phyloP scores from a whole-genome alignment of 1,140 invertebrate genomes.

The Cryptotermes secundus region DNA sequence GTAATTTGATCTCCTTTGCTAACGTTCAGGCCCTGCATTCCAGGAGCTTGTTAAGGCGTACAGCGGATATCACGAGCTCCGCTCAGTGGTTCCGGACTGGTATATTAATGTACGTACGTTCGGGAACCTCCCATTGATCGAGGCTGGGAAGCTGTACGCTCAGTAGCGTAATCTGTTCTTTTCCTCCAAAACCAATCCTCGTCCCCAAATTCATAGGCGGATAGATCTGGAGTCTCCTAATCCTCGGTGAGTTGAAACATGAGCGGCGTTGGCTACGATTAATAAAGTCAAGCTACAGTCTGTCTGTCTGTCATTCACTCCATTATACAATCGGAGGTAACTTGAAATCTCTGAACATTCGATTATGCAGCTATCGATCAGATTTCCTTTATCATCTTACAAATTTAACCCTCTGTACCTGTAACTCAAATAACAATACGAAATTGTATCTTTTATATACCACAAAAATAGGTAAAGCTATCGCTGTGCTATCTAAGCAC shows the following conservation, averaged over 20 bases:
- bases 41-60: neutral
- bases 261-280: neutral
- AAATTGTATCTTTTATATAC: too few relatives aligned
- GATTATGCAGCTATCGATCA: neutral
- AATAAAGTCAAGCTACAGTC: neutral
- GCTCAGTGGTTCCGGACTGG: neutral
- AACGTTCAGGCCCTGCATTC: neutral
- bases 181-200: neutral
- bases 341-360: neutral
- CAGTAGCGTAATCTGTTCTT: neutral
- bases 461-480: too few relatives aligned
- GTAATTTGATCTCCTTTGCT: neutral
- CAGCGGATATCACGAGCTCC: neutral
- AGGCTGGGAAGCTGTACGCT: neutral
- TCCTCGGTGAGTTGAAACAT: neutral
- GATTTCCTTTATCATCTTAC: neutral
- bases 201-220: neutral
- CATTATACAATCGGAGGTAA: neutral
- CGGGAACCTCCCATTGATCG: neutral
- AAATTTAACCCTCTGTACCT: too few relatives aligned
- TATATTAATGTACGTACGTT: neutral
- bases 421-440: too few relatives aligned
- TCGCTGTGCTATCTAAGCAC: too few relatives aligned
- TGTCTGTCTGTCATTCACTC: neutral
- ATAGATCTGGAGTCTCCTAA: neutral